Evolutionary conservation across 2,888 invertebrate genomes (phyloP).

Genomic region (Norana najaformis): DNA sequence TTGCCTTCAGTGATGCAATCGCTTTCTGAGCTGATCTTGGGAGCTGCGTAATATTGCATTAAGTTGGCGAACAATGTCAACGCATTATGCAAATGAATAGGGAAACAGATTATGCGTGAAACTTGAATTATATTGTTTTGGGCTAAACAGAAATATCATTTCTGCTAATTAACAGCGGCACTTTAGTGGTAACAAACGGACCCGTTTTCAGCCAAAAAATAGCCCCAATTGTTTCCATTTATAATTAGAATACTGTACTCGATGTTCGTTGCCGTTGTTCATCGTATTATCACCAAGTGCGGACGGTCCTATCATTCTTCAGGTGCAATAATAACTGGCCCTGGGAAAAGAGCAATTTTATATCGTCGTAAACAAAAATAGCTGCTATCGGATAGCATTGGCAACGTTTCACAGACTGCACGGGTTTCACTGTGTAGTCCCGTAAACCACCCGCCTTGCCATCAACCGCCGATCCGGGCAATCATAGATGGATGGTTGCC

Average conservation of each 20-base stretch:
- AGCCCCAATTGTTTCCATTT: neutral
- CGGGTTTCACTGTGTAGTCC: neutral
- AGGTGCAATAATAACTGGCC: neutral
- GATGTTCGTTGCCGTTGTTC: neutral
- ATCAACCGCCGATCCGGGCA: neutral
- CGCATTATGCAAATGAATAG: neutral
- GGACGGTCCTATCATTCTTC: neutral
- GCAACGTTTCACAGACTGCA: neutral
- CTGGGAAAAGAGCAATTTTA: neutral
- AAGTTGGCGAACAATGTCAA: neutral
- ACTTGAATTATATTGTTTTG: neutral
- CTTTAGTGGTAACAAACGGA: neutral
- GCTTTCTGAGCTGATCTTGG: neutral
- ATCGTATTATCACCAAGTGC: neutral
- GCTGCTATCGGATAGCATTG: neutral
- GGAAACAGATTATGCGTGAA: neutral
- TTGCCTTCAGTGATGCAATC: neutral
- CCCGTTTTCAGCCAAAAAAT: no score
- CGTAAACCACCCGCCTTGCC: neutral
- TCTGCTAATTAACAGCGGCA: neutral
- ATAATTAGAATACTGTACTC: neutral
- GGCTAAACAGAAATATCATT: neutral
- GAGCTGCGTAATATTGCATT: neutral
- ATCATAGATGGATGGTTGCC: neutral
- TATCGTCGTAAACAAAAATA: neutral